A percentile compares a stretch with the other conserved stretches of the same genome.
phyloP scores from a whole-genome alignment of 2,888 invertebrate species.

The Aphrophora alni region DNA sequence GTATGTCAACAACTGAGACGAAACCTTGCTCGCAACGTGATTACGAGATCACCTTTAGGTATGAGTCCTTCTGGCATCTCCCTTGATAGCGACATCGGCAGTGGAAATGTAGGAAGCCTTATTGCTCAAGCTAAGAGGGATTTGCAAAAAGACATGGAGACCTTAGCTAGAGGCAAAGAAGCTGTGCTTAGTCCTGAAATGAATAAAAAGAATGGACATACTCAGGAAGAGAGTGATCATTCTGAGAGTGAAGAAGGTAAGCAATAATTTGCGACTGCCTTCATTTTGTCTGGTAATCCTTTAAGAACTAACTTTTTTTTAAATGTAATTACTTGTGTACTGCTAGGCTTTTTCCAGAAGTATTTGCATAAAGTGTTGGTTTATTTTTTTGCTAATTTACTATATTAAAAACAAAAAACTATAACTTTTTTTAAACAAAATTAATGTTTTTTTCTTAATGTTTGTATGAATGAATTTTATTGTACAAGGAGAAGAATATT shows the following conservation, averaged over 20 bases:
- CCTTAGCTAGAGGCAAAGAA: conserved; percentile 58
- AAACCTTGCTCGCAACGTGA: conserved; percentile 47
- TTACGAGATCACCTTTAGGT: conserved; percentile 47
- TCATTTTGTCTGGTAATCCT: conserved; percentile 48
- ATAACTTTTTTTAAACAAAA: too few species aligned
- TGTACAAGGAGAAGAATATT: too few species aligned
- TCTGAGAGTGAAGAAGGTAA: conserved; percentile 54
- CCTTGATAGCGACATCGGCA: conserved; percentile 40
- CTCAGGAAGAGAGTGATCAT: conserved; percentile 60
- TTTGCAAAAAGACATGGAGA: conserved; percentile 71
- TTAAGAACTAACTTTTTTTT: too few species aligned
- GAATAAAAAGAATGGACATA: conserved; percentile 61
- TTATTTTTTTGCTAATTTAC: too few species aligned
- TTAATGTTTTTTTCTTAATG: too few species aligned
- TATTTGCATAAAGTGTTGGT: too few species aligned
- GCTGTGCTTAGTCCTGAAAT: conserved; percentile 50
- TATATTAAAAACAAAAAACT: too few species aligned
- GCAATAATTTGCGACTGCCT: conserved; percentile 27
- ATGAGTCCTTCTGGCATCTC: not conserved
- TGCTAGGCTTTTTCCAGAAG: too few species aligned
- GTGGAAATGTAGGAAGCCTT: conserved; percentile 56
- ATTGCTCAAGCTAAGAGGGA: conserved; percentile 83
- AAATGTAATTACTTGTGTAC: too few species aligned
- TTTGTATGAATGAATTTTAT: too few species aligned
- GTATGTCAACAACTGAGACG: conserved; percentile 76